Evolutionary conservation across 2,113 vertebrate species (phyloP).

Genomic region (Tringa solitaria): DNA sequence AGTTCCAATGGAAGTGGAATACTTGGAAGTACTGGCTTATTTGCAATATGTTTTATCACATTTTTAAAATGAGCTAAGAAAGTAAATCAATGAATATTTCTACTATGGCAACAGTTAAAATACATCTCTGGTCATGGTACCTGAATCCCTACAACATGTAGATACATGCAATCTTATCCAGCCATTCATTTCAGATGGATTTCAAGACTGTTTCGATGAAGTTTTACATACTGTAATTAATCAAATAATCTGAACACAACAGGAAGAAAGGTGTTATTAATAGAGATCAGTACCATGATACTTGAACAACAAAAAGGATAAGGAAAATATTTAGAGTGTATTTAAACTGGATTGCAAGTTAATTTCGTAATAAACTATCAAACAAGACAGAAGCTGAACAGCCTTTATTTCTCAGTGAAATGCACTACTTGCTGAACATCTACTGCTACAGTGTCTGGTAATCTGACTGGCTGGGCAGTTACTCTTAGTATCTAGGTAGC

Average conservation of each 20-base stretch:
- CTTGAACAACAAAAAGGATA: not conserved
- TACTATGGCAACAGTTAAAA: not conserved
- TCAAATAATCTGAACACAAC: not conserved
- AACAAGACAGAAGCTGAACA: not conserved
- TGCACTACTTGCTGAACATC: not conserved
- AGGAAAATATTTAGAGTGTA: not conserved
- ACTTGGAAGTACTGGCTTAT: not conserved
- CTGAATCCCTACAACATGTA: not conserved
- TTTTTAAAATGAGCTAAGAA: not conserved
- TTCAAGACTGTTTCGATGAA: not conserved
- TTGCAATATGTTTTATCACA: not conserved
- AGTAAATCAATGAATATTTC: not conserved
- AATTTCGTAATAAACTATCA: not conserved
- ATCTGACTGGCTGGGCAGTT: not conserved
- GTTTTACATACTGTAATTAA: not conserved
- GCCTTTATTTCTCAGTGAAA: slow-evolving; percentile 30
- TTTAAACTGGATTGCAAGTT: slow-evolving; percentile 32
- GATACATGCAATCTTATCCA: not conserved
- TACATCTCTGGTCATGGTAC: not conserved
- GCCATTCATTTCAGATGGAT: not conserved
- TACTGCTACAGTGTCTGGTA: not conserved
- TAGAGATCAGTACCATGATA: not conserved
- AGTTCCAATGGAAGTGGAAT: not conserved
- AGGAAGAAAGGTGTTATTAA: not conserved
- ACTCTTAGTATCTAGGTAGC: not conserved